Conservation (phyloP, 2,797 vertebrate species). For the Rhinella marina region DNA sequence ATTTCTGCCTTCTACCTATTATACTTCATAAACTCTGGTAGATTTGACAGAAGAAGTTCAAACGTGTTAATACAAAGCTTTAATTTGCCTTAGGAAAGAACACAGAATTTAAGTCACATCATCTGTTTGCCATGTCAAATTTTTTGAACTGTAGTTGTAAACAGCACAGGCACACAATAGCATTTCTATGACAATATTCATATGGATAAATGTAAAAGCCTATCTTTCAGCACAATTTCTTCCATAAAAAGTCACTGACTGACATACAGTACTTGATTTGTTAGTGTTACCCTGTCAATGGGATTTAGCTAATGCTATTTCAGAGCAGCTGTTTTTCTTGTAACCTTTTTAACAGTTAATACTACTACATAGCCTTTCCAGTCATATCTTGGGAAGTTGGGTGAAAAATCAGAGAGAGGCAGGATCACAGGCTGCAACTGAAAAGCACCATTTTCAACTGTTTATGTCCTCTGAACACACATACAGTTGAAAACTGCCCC, state of each 20-base stretch:
- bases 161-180: not conserved
- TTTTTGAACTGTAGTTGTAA: not conserved
- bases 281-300: not conserved
- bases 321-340: not conserved
- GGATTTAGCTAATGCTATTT: not conserved
- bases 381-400: not conserved
- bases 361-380: not conserved
- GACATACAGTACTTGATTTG: not conserved
- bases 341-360: not conserved
- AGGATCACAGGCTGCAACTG: not conserved
- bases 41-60: not conserved
- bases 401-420: not conserved
- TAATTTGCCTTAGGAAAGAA: not conserved
- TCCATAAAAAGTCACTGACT: not conserved
- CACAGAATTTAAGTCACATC: not conserved
- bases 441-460: not conserved
- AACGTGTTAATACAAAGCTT: not conserved
- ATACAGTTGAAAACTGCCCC: too few relatives aligned
- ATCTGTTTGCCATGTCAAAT: not conserved
- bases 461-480: too few relatives aligned
- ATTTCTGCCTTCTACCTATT: not conserved
- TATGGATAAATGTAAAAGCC: not conserved
- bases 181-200: not conserved
- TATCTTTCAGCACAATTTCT: not conserved
- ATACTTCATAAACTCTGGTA: not conserved